Percentiles rank a stretch among this genome's conserved stretches.
Evolutionary conservation across 1,140 invertebrate species (phyloP).

Genomic region (Zaprionus tsacasi): DNA sequence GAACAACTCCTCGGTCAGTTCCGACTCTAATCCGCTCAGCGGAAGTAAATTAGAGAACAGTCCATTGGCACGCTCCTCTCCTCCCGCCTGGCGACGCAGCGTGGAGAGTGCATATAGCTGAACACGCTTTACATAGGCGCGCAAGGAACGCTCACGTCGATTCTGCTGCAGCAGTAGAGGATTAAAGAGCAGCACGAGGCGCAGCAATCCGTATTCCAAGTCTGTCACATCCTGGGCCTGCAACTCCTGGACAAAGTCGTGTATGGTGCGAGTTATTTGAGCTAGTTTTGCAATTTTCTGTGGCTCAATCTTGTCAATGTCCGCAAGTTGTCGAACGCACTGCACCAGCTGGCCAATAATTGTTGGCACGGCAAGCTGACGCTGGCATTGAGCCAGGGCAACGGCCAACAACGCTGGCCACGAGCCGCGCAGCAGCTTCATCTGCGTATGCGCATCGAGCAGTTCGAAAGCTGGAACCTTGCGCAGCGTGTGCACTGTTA

Average conservation of each 20-base stretch:
- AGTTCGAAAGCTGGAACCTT: slow-evolving; percentile 93
- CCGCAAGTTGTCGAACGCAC: slow-evolving; percentile 86
- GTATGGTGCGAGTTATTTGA: slow-evolving; percentile 92
- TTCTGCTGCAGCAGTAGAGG: slow-evolving; percentile 62
- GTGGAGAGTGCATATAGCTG: slow-evolving; percentile 70
- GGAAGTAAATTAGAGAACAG: slow-evolving; percentile 89
- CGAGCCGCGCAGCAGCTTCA: slow-evolving; percentile 91
- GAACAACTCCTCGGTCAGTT: slow-evolving; percentile 95
- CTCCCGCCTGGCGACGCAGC: slow-evolving; percentile 50
- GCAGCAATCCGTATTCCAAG: slow-evolving; percentile 94
- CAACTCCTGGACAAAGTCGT: slow-evolving; percentile 92
- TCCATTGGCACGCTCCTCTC: slow-evolving; percentile 67
- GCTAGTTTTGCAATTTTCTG: slow-evolving; percentile 91
- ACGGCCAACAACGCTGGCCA: slow-evolving; percentile 98
- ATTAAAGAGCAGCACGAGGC: slow-evolving; percentile 91
- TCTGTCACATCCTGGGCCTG: slow-evolving; percentile 90
- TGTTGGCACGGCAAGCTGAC: slow-evolving; percentile 91
- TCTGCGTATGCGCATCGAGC: slow-evolving; percentile 93
- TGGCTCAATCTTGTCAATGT: slow-evolving; percentile 88
- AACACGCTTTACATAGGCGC: slow-evolving; percentile 71
- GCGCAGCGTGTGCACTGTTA: slow-evolving; percentile 95
- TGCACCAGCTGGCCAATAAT: slow-evolving; percentile 92
- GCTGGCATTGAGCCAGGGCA: slow-evolving; percentile 93
- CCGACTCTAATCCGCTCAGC: slow-evolving; percentile 90
- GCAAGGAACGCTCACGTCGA: slow-evolving; percentile 63